These are phyloP conservation scores for Mya arenaria DNA, from an alignment of 1,140 invertebrate species.

Conservation along the genomic window DNA sequence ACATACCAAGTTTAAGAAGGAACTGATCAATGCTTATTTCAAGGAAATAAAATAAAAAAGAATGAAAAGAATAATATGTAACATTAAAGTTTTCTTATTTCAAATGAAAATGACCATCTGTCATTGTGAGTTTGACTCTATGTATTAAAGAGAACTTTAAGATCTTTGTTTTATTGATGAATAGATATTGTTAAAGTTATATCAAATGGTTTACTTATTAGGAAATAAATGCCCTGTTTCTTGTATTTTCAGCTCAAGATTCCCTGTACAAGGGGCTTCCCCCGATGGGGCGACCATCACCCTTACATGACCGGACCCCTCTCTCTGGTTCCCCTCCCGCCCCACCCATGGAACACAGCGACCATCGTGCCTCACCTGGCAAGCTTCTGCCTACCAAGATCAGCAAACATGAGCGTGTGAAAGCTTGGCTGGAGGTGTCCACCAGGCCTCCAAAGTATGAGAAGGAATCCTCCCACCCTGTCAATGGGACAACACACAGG, in stretches of 20 bases:
- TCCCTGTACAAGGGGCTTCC: conserved; percentile 45
- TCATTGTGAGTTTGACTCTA: too few species aligned
- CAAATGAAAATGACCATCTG: too few species aligned
- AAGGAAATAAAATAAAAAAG: too few species aligned
- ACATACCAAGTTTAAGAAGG: too few species aligned
- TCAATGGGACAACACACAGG: neutral
- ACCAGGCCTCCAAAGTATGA: conserved; percentile 68
- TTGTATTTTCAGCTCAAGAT: conserved; percentile 41
- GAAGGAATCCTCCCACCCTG: conserved; percentile 48
- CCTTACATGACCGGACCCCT: conserved; percentile 8
- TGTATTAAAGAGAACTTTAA: too few species aligned
- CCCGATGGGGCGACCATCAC: conserved; percentile 20
- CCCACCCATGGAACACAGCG: conserved; percentile 33
- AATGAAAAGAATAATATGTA: too few species aligned
- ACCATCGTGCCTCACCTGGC: conserved; percentile 59
- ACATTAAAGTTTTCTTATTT: too few species aligned
- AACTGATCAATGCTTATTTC: too few species aligned
- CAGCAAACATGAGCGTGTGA: conserved; percentile 67
- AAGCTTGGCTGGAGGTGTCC: conserved; percentile 68
- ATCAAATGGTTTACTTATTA: too few species aligned
- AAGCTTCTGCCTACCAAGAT: conserved; percentile 73
- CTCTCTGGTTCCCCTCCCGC: neutral
- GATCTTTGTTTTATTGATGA: too few species aligned
- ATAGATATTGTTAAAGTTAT: too few species aligned
- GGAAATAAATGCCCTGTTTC: too few species aligned